Base-by-base conservation (phyloP, 2,113 vertebrate genomes). In the Himantopus leucocephalus region DNA sequence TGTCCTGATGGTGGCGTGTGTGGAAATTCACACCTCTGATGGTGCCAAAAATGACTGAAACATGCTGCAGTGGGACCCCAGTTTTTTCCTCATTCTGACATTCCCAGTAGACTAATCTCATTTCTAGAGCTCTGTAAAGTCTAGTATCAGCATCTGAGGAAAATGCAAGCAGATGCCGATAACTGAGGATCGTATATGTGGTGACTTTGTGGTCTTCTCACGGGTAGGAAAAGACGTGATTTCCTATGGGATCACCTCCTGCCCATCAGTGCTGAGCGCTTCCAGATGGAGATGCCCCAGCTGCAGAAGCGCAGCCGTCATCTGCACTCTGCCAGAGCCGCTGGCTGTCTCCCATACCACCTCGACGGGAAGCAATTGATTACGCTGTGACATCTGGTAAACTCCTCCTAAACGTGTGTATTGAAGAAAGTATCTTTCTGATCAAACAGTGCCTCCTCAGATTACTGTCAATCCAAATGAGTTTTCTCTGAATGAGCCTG, bases 51-150 rank as follows among this genome's bases (percentile, higher is more conserved):
- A 35, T 64, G 56, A 5, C 35, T 75, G 76, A 72, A 93, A 48
- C 4, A 2, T 8, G 30, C 59, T 2, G 2, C 37, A 39, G 73
- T 0, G 0, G 39, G 12, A 24, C 17, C 41, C 14, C 35, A 43
- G 5, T n/a, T 82, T 88, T 45, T 13, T 37, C 22, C 53, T 75
- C 5, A 0, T 75, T 68, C 48, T 75, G 39, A 34, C 1, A 3
- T 81, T 92, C 56, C 60, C 39, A n/a, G 17, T 24, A 86, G 72
- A 72, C 68, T 9, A 56, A 80, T 77, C 35, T 78, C 8, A 23
- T 78, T 81, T 68, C 59, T 56, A 95, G 39, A 60, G 34, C 52
- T 85, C 48, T 75, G 22, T 45, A 48, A 75, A 82, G 35, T 74
- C 56, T 15, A 29, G 22, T 26, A 67, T 5, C 78, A 88, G 34